These are phyloP conservation scores for Coleophora deauratella DNA, from an alignment of 2,888 invertebrate genomes.

Conservation along the genomic window DNA sequence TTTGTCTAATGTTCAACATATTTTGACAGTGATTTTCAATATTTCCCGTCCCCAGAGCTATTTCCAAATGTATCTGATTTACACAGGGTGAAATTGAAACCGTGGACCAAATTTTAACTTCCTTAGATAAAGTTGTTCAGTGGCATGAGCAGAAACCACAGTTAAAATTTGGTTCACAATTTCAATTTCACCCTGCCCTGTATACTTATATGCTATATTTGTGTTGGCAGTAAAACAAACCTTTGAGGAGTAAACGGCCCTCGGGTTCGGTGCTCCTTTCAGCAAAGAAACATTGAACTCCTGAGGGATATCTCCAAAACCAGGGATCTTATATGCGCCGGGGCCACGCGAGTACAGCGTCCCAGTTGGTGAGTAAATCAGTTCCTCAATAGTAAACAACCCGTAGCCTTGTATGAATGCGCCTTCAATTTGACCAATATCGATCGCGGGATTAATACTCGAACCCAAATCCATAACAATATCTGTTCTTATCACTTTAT, in stretches of 20 bases:
- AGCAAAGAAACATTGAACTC: slow-evolving; percentile 94
- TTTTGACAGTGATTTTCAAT: no score
- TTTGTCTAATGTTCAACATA: no score
- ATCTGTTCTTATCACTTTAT: slow-evolving; percentile 89
- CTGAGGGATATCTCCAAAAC: slow-evolving; percentile 91
- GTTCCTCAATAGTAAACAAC: slow-evolving; percentile 91
- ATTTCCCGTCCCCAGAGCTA: no score
- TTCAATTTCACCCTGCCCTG: no score
- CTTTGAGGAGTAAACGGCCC: slow-evolving; percentile 97
- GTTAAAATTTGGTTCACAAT: no score
- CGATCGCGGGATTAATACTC: slow-evolving; percentile 96
- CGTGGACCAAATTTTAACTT: no score
- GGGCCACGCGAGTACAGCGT: slow-evolving; percentile 89
- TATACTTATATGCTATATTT: no score
- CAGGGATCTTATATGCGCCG: slow-evolving; percentile 95
- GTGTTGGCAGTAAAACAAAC: slow-evolving; percentile 39
- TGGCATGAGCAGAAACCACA: no score
- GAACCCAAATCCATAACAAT: slow-evolving; percentile 98
- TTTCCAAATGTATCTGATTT: no score
- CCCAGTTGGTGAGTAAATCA: slow-evolving; percentile 89
- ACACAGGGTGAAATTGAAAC: no score
- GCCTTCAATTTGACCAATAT: slow-evolving; percentile 97
- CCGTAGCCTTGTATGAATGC: slow-evolving; percentile 97
- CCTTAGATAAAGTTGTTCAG: no score
- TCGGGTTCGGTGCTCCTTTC: slow-evolving; percentile 91